Evolutionary conservation across 1,140 invertebrate species (phyloP).

Genomic region (Drosophila insularis): DNA sequence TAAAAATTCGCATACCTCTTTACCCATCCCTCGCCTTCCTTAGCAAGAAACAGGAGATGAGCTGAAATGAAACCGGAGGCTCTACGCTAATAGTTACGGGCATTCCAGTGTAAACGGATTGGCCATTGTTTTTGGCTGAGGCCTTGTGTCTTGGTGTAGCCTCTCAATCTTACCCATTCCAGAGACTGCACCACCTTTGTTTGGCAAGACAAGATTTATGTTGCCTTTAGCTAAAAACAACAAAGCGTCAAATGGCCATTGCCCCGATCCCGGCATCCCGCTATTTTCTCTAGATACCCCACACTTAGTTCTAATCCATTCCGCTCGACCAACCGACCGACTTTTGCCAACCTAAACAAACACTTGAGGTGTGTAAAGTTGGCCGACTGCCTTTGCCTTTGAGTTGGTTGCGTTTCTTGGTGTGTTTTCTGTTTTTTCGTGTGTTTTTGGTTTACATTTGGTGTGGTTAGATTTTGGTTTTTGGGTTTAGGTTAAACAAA

Average conservation of each 20-base stretch:
- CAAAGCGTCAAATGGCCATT: slow-evolving; percentile 57
- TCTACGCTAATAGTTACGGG: slow-evolving; percentile 71
- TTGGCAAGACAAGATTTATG: slow-evolving; percentile 73
- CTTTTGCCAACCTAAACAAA: slow-evolving; percentile 77
- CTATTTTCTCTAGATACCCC: neutral
- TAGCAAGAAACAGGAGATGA: neutral
- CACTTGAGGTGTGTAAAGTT: slow-evolving; percentile 80
- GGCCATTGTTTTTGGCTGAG: slow-evolving; percentile 42
- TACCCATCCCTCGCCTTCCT: neutral
- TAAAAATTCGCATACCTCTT: slow-evolving; percentile 58
- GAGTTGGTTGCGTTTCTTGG: slow-evolving; percentile 42
- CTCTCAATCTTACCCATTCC: slow-evolving; percentile 11
- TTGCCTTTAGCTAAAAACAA: slow-evolving; percentile 57
- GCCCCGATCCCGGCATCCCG: neutral
- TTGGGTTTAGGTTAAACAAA: slow-evolving; percentile 43
- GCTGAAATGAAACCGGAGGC: slow-evolving; percentile 20
- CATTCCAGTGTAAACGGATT: slow-evolving; percentile 15
- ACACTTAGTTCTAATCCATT: slow-evolving; percentile 12
- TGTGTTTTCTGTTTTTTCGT: slow-evolving; percentile 37
- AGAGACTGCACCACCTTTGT: slow-evolving; percentile 23
- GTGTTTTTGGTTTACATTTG: slow-evolving; percentile 44
- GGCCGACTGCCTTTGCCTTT: slow-evolving; percentile 62
- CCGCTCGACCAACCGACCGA: slow-evolving; percentile 28
- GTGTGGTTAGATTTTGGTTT: slow-evolving; percentile 55
- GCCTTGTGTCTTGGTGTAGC: neutral